Evolutionary conservation across 2,888 invertebrate genomes (phyloP), one percentile per base, ranked within the genome.

Genomic region (Drosophila mimetica): DNA sequence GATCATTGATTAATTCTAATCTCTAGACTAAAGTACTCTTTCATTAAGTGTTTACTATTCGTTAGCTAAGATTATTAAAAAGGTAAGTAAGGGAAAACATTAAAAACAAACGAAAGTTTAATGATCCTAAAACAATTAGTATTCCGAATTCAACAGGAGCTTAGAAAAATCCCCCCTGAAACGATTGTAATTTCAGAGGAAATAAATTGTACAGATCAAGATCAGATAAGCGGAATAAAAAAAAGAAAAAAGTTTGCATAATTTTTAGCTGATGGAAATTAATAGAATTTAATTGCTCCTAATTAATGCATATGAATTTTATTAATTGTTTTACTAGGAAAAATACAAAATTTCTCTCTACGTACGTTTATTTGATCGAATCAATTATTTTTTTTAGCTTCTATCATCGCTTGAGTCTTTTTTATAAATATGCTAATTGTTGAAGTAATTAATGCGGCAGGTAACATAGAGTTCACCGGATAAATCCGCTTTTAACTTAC

Each of bases 111-210:
- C 25, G 14, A 14, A 34, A 20, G 42, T 14, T 9, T 34, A 20
- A 20, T 34, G 48, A 25, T 25, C 25, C 25, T 25, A 25, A 25
- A n/a, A 48, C 20, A 34, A 14, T 50, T 47, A 16, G 16, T 30
- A 46, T 30, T 28, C 46, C 30, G 13, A 30, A 1, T 16, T 7
- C 16, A 16, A 16, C 13, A 16, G 7, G 16, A 16, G n/a, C 8
- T 6, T 1, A 16, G 11, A 30, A 46, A 46, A 28, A 46, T 30
- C n/a, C 46, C 30, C 46, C 28, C 14, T 5, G 5, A 14, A 25
- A 11, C 2, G 13, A 2, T 16, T 13, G 14, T 8, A 6, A 16
- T 14, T 28, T 2, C 16, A 16, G 46, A 30, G 16, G 13, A 11
- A 25, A 37, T 37, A 37, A 8, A 2, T 11, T 7, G 7, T 18